These are phyloP conservation scores for Drosophila merina DNA, from an alignment of 2,888 invertebrate species.

Conservation along the genomic window DNA sequence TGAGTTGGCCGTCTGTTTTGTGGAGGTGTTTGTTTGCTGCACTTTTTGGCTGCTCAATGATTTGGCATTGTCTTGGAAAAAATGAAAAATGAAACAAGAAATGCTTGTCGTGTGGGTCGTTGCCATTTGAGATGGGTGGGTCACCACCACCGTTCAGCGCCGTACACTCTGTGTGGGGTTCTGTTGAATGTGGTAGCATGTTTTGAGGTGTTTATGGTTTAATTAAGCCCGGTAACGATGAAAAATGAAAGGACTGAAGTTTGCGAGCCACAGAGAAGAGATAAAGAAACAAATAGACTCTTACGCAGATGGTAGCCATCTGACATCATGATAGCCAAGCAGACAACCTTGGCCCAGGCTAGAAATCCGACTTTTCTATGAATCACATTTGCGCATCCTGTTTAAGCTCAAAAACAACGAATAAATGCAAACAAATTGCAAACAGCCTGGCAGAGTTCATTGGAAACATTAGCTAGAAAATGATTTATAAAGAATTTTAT, in stretches of 20 bases:
- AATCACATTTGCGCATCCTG: conserved; percentile 34
- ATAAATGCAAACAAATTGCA: conserved; percentile 70
- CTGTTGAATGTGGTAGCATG: conserved; percentile 71
- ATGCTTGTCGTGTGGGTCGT: conserved; percentile 41
- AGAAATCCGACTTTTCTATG: conserved; percentile 22
- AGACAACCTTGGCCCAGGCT: conserved; percentile 25
- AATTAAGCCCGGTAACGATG: conserved; percentile 62
- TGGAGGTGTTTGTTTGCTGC: conserved; percentile 64
- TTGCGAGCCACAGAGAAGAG: conserved; percentile 1
- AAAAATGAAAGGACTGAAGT: conserved; percentile 59
- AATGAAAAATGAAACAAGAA: conserved; percentile 32
- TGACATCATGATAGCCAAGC: conserved; percentile 27
- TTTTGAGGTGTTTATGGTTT: conserved; percentile 75
- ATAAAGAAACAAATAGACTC: conserved; percentile 1
- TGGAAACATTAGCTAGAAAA: conserved; percentile 61
- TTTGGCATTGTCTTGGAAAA: conserved; percentile 63
- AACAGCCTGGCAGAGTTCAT: conserved; percentile 63
- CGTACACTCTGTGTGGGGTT: conserved; percentile 49
- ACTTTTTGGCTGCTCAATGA: conserved; percentile 61
- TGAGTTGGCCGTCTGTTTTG: conserved; percentile 24
- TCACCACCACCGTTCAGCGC: conserved; percentile 19
- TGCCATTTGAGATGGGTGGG: conserved; percentile 45
- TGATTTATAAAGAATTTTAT: conserved; percentile 70
- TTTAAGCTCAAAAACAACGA: conserved; percentile 7
- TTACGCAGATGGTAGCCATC: not conserved